A percentile compares a stretch with the other conserved stretches of the same genome.
Evolutionary conservation across 2,113 vertebrate genomes (phyloP).

Genomic region (Okapia johnstoni): DNA sequence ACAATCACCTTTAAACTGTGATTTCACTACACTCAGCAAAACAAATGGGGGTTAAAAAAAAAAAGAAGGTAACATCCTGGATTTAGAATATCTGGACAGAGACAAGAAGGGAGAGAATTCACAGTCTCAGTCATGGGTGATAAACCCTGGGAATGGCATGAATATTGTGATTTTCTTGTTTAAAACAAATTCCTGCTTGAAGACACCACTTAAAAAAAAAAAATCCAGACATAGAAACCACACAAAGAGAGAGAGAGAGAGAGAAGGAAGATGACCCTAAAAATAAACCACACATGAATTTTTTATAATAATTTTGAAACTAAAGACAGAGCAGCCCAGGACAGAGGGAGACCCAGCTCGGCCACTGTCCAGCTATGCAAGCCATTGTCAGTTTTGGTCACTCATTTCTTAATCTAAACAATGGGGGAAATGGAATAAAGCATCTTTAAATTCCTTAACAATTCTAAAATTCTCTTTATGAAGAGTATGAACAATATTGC

Average conservation of each 20-base stretch:
- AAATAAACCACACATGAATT: conserved; percentile 35
- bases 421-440: not conserved
- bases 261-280: not conserved
- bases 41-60: not conserved
- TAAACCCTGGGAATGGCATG: not conserved
- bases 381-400: not conserved
- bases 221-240: conserved; percentile 37
- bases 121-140: not conserved
- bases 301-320: conserved; percentile 41
- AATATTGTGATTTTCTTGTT: not conserved
- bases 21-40: not conserved
- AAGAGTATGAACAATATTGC: not conserved
- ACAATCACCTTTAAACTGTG: conserved; percentile 3
- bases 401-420: not conserved
- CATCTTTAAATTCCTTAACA: not conserved
- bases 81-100: not conserved
- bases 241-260: not conserved
- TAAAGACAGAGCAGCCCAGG: not conserved
- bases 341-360: not conserved
- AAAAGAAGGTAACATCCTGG: not conserved
- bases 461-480: not conserved
- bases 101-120: not conserved
- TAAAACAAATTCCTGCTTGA: conserved; percentile 14
- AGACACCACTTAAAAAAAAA: not conserved
- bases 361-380: not conserved